Percentiles rank a stretch among this genome's conserved stretches.
These are phyloP conservation scores for Sturmia bella DNA, from an alignment of 2,888 invertebrate genomes.

Conservation along the genomic window DNA sequence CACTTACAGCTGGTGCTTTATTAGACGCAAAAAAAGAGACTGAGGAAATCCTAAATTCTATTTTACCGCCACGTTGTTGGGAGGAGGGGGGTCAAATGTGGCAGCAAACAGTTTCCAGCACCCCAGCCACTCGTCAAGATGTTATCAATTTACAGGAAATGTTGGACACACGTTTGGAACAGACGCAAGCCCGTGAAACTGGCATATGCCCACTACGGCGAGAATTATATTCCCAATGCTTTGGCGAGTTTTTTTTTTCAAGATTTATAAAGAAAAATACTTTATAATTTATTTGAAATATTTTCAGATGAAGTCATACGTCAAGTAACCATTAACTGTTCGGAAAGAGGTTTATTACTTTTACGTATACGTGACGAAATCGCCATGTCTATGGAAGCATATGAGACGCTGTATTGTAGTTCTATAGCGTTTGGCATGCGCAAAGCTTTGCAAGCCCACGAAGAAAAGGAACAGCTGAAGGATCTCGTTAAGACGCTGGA, in stretches of 20 bases:
- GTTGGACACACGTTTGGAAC: conserved; percentile 93
- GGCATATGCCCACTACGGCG: conserved; percentile 97
- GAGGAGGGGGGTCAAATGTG: conserved; percentile 95
- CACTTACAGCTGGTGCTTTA: conserved; percentile 83
- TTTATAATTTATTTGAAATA: not conserved
- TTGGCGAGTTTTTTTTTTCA: conserved; percentile 82
- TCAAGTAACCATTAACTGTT: conserved; percentile 98
- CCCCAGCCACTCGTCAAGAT: conserved; percentile 97
- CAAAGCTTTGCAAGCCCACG: conserved; percentile 93
- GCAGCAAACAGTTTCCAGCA: conserved; percentile 95
- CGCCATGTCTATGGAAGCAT: conserved; percentile 97
- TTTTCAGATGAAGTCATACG: conserved; percentile 90
- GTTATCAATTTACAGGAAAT: conserved; percentile 98
- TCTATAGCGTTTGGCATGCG: conserved; percentile 98
- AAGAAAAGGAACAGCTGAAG: conserved; percentile 89
- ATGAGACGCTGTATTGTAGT: conserved; percentile 97
- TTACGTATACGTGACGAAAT: conserved; percentile 97
- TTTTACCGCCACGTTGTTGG: conserved; percentile 97
- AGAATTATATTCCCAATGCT: conserved; percentile 97
- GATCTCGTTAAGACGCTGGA: conserved; percentile 88
- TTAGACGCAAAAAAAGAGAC: conserved; percentile 89
- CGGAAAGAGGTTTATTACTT: conserved; percentile 96
- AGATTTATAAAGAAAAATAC: not conserved
- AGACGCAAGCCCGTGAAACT: conserved; percentile 96
- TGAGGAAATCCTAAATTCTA: conserved; percentile 95